phyloP scores from a whole-genome alignment of 2,888 invertebrate genomes.

The Drosophila stalkeri region DNA sequence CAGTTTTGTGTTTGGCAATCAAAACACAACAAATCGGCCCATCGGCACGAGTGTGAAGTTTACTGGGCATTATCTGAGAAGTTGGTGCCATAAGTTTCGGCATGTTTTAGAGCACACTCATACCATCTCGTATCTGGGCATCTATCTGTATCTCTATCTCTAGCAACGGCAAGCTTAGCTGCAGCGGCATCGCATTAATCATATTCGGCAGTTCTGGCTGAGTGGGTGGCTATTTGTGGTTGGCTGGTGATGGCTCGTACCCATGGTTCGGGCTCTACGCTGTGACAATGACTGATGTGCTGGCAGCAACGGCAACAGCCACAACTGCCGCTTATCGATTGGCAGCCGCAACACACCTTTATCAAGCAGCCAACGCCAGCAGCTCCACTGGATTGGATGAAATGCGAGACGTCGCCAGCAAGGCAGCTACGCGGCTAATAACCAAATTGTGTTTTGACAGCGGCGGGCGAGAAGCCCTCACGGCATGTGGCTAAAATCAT shows the following conservation, averaged over 20 bases:
- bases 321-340: constrained; percentile 77
- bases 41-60: constrained; percentile 59
- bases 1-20: constrained; percentile 61
- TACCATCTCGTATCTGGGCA: constrained; percentile 39
- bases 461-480: constrained; percentile 46
- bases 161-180: constrained; percentile 67
- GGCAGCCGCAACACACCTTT: constrained; percentile 81
- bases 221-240: constrained; percentile 60
- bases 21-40: constrained; percentile 72
- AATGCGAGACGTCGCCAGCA: constrained; percentile 65
- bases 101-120: constrained; percentile 60
- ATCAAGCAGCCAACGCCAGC: constrained; percentile 60
- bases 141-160: constrained; percentile 54
- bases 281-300: constrained; percentile 84
- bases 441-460: constrained; percentile 79
- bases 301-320: constrained; percentile 34
- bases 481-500: constrained; percentile 53
- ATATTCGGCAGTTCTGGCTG: constrained; percentile 67
- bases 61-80: constrained; percentile 60
- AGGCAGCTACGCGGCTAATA: constrained; percentile 63
- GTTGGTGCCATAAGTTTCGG: constrained; percentile 65
- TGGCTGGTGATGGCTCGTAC: constrained; percentile 42
- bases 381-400: constrained; percentile 68
- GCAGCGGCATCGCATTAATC: constrained; percentile 83
- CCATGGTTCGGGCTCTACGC: constrained; percentile 35